phyloP scores from a whole-genome alignment of 1,140 invertebrate genomes.

The Psix sp. region DNA sequence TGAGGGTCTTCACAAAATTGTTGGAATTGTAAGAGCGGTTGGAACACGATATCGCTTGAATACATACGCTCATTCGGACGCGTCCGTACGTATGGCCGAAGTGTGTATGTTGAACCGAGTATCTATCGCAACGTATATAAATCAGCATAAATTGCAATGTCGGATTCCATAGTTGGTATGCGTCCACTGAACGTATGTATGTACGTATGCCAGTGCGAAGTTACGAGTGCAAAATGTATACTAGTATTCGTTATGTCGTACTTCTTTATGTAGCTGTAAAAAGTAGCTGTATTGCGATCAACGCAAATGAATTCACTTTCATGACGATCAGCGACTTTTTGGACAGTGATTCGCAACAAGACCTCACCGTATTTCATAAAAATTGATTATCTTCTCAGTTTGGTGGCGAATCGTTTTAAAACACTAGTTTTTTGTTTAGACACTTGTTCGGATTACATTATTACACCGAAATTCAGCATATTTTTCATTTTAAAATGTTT shows the following conservation, averaged over 20 bases:
- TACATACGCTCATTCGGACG: constrained; percentile 23
- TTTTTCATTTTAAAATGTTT: too few relatives aligned
- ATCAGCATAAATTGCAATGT: constrained; percentile 74
- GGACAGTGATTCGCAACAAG: constrained; percentile 1
- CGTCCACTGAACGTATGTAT: constrained; percentile 53
- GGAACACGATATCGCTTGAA: constrained; percentile 37
- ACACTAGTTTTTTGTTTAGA: too few relatives aligned
- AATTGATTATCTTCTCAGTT: too few relatives aligned
- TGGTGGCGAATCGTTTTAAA: too few relatives aligned
- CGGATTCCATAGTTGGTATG: constrained; percentile 70
- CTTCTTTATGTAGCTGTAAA: constrained; percentile 34
- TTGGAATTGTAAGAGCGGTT: constrained; percentile 47
- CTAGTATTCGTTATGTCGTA: constrained; percentile 40
- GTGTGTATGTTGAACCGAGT: constrained; percentile 45
- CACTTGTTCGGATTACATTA: too few relatives aligned
- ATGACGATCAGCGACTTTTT: constrained; percentile 7
- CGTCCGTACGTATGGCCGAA: constrained; percentile 13
- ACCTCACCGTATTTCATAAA: too few relatives aligned
- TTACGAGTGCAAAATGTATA: constrained; percentile 50
- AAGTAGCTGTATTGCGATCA: constrained; percentile 29
- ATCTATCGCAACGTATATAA: constrained; percentile 69
- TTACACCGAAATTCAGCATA: too few relatives aligned
- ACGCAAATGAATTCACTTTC: constrained; percentile 33
- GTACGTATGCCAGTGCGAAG: constrained; percentile 40
- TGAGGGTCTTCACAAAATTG: constrained; percentile 25